Conservation (phyloP, 2,113 vertebrate genomes). For the Tor tambroides region DNA sequence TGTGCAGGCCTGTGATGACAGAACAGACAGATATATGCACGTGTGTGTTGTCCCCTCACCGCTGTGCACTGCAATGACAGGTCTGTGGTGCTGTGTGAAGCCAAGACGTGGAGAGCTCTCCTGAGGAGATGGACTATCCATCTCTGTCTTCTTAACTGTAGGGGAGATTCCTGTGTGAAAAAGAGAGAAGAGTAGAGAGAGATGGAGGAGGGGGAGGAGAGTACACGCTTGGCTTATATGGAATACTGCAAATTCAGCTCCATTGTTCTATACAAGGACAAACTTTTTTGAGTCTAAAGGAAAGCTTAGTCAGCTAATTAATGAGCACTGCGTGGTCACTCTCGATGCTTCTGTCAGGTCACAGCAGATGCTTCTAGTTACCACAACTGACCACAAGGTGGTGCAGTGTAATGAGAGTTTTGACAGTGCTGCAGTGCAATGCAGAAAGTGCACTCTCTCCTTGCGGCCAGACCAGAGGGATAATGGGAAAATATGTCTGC, state of each 20-base stretch:
- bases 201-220: conserved; percentile 23
- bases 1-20: conserved; percentile 15
- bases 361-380: conserved; percentile 15
- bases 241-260: conserved; percentile 35
- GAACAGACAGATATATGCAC: not conserved
- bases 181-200: conserved; percentile 17
- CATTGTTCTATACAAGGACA: conserved; percentile 36
- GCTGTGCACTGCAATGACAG: conserved; percentile 97
- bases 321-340: conserved; percentile 18
- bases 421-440: conserved; percentile 48
- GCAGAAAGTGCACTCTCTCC: conserved; percentile 34
- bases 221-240: not conserved
- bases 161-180: conserved; percentile 86
- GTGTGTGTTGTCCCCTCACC: conserved; percentile 76
- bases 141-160: conserved; percentile 94
- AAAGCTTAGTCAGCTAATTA: conserved; percentile 44
- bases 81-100: conserved; percentile 97
- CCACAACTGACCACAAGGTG: conserved; percentile 46
- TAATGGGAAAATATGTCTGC: conserved; percentile 36
- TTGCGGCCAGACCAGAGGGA: conserved; percentile 23
- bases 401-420: conserved; percentile 15
- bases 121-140: conserved; percentile 95
- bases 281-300: conserved; percentile 25
- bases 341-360: conserved; percentile 32
- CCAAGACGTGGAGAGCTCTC: conserved; percentile 91